Conservation (phyloP, 1,140 invertebrate genomes). For the Carcinoscorpius rotundicauda region DNA sequence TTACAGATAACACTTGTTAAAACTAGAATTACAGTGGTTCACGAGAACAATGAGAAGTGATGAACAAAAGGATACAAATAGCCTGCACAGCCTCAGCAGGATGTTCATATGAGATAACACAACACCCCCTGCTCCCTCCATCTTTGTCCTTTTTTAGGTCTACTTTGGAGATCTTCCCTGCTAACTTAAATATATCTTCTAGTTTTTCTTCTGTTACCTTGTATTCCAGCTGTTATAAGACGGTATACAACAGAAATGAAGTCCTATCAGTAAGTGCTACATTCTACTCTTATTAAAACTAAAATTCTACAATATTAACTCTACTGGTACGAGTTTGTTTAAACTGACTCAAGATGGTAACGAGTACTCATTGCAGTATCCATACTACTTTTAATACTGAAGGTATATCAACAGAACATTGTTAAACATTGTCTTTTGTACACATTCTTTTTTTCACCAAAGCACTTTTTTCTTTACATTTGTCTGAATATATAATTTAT, state of each 20-base stretch:
- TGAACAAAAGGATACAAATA: slow-evolving; percentile 48
- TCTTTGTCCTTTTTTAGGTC: slow-evolving; percentile 88
- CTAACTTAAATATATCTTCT: slow-evolving; percentile 89
- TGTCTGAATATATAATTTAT: no score
- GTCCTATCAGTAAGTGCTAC: no score
- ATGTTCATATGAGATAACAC: slow-evolving; percentile 91
- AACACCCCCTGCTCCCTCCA: slow-evolving; percentile 92
- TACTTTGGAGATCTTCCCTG: slow-evolving; percentile 79
- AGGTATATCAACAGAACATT: no score
- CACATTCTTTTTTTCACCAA: no score
- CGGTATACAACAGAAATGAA: slow-evolving; percentile 11
- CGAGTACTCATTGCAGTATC: no score
- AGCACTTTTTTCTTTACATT: no score
- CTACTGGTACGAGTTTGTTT: no score
- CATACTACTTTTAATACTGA: no score
- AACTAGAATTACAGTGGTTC: neutral
- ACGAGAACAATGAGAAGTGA: neutral
- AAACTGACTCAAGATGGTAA: no score
- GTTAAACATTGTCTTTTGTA: no score
- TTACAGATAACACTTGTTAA: slow-evolving; percentile 17
- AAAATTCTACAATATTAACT: no score
- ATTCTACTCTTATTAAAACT: no score
- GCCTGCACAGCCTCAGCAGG: slow-evolving; percentile 96
- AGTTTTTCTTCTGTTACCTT: slow-evolving; percentile 90
- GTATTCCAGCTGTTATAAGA: slow-evolving; percentile 68